phyloP scores from a whole-genome alignment of 2,113 vertebrate genomes.

The Anthoscopus minutus region DNA sequence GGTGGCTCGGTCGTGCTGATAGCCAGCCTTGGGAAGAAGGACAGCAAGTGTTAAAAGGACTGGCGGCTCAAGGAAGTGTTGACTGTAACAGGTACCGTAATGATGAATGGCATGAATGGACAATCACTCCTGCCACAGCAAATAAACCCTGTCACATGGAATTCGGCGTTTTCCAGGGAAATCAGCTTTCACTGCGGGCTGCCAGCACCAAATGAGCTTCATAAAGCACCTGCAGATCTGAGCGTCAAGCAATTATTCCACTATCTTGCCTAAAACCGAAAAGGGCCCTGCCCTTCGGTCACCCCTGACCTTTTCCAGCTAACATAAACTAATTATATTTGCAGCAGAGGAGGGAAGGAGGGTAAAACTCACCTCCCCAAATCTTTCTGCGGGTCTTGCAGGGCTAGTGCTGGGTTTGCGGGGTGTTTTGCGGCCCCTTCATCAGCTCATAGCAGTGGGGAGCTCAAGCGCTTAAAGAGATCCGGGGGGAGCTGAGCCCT shows the following conservation, averaged over 20 bases:
- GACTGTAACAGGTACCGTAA: conserved; percentile 61
- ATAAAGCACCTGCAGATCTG: conserved; percentile 88
- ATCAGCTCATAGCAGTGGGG: conserved; percentile 77
- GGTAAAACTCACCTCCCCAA: neutral
- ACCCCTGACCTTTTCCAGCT: conserved; percentile 90
- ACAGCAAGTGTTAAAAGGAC: neutral
- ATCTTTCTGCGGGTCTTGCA: conserved; percentile 52
- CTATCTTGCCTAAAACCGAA: conserved; percentile 89
- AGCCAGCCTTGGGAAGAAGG: neutral
- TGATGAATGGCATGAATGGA: conserved; percentile 65
- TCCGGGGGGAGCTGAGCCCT: conserved; percentile 20
- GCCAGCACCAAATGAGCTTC: conserved; percentile 81
- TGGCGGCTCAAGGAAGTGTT: conserved; percentile 24
- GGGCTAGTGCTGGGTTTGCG: conserved; percentile 72
- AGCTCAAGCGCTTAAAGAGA: conserved; percentile 53
- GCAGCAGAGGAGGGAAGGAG: conserved; percentile 38
- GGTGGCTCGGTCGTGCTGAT: accelerated
- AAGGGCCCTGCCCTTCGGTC: conserved; percentile 79
- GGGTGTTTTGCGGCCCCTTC: conserved; percentile 60
- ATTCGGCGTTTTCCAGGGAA: conserved; percentile 70
- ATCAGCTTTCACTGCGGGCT: conserved; percentile 75
- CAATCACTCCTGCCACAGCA: conserved; percentile 73
- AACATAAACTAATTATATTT: conserved; percentile 98
- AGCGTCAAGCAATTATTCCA: conserved; percentile 84
- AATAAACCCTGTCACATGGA: conserved; percentile 83